phyloP scores from a whole-genome alignment of 2,888 invertebrate genomes.

The Diadegma fenestrale region DNA sequence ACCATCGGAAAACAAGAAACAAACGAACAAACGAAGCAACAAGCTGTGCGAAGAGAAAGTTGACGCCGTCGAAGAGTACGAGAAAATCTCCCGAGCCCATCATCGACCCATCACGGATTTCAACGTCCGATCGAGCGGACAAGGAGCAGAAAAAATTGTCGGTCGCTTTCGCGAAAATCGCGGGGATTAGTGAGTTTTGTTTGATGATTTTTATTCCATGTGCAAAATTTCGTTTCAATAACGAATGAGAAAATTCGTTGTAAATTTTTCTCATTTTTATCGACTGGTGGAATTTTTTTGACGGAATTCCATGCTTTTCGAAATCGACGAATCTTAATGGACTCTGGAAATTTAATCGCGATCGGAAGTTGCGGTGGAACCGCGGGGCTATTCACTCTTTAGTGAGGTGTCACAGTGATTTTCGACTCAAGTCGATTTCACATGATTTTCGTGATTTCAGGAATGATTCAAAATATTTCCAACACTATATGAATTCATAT shows the following conservation, averaged over 20 bases:
- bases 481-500: too few relatives aligned
- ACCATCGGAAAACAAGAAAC: slow-evolving; percentile 56
- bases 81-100: background rate
- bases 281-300: background rate
- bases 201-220: background rate
- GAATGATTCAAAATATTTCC: too few relatives aligned
- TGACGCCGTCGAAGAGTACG: background rate
- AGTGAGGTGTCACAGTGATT: too few relatives aligned
- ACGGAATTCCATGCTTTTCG: background rate
- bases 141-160: background rate
- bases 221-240: background rate
- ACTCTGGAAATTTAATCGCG: background rate
- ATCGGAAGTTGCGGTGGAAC: background rate
- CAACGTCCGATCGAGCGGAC: background rate
- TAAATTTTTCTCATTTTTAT: background rate
- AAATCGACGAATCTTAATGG: background rate
- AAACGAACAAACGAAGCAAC: background rate
- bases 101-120: background rate
- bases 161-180: background rate
- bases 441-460: too few relatives aligned
- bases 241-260: background rate
- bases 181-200: background rate
- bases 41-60: slow-evolving; percentile 9
- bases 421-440: too few relatives aligned
- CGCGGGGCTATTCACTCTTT: too few relatives aligned